A percentile compares a stretch with the other conserved stretches of the same genome.
phyloP scores from a whole-genome alignment of 1,140 invertebrate genomes.

The Chymomyza costata region DNA sequence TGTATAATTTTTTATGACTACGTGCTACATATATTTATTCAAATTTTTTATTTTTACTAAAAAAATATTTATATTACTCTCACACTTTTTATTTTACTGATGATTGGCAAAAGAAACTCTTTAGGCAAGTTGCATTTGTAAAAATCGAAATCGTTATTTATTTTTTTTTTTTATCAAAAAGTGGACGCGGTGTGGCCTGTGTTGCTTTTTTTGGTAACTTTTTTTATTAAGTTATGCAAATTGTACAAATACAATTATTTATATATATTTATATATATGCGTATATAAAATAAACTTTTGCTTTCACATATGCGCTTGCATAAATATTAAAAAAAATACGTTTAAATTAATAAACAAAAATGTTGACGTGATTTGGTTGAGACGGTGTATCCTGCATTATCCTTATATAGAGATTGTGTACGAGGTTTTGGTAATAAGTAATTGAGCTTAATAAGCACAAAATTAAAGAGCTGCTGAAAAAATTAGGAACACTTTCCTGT shows the following conservation, averaged over 20 bases:
- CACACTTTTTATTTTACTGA: slow-evolving; percentile 20
- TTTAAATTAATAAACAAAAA: no score
- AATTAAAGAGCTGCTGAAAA: no score
- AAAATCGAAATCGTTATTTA: slow-evolving; percentile 2
- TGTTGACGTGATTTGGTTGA: no score
- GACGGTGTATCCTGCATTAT: no score
- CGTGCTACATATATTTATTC: no score
- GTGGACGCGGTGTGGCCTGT: slow-evolving; percentile 23
- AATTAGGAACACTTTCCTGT: no score
- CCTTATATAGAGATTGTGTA: no score
- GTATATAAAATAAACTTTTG: slow-evolving; percentile 64
- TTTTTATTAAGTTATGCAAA: slow-evolving; percentile 28
- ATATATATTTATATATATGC: slow-evolving; percentile 38
- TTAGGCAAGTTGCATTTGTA: slow-evolving; percentile 17
- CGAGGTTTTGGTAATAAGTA: no score
- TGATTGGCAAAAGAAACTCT: slow-evolving; percentile 12
- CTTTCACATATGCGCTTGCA: slow-evolving; percentile 65
- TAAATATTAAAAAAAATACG: no score
- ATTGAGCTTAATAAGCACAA: no score
- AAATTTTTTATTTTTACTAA: slow-evolving; percentile 9
- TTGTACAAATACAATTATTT: slow-evolving; percentile 46
- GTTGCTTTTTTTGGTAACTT: slow-evolving; percentile 11
- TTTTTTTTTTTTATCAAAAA: no score
- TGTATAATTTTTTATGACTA: no score
- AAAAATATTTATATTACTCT: slow-evolving; percentile 28